Conservation (phyloP, 2,888 invertebrate species). For the Halictus quadricinctus region DNA sequence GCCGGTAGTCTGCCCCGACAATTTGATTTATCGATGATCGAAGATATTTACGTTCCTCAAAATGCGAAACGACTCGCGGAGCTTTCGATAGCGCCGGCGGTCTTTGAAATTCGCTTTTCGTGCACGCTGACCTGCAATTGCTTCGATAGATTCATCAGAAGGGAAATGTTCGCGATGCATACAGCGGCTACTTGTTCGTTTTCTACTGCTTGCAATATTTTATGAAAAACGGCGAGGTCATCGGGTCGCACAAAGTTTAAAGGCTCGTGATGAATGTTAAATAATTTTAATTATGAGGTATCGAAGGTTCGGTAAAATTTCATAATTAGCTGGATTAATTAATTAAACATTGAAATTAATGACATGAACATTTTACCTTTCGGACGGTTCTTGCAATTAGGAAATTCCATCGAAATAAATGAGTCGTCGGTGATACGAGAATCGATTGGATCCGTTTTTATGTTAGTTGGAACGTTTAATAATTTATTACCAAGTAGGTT, state of each 20-base stretch:
- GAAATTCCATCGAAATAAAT: neutral
- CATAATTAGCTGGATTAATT: neutral
- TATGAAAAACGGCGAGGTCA: neutral
- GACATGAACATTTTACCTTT: neutral
- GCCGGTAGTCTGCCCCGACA: neutral
- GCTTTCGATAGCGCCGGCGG: neutral
- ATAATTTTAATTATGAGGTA: neutral
- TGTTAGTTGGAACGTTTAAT: neutral
- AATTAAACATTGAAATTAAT: neutral
- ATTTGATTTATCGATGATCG: slow-evolving; percentile 14
- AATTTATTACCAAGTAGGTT: neutral
- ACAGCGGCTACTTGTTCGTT: neutral
- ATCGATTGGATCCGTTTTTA: neutral
- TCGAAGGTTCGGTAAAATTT: no score
- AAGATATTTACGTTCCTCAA: neutral
- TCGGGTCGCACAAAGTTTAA: neutral
- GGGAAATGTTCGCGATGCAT: neutral
- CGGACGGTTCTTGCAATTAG: neutral
- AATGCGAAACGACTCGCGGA: neutral
- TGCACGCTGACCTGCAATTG: neutral
- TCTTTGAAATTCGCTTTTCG: neutral
- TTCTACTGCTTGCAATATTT: no score
- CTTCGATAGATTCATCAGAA: neutral
- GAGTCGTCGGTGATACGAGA: neutral
- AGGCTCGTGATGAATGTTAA: neutral